Base-by-base conservation (phyloP, 2,888 invertebrate genomes). In the Mylabris sibirica region DNA sequence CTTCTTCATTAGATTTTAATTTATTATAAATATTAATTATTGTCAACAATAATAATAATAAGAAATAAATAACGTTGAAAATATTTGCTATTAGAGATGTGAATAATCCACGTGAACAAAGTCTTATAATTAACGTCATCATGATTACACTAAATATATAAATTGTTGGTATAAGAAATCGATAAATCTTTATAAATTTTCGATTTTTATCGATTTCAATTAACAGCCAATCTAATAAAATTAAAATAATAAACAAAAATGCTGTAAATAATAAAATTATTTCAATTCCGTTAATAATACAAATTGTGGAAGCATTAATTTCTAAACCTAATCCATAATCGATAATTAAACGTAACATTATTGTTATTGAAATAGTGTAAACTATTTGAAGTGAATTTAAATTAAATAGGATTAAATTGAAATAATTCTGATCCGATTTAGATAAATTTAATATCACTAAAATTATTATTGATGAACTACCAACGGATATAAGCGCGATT, bases 11-110 rank as follows among this genome's bases (percentile, higher is more conserved):
- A 8, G 20, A 61, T 38, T 38, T 38, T 4, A 70, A 5, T 22
- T n/a, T 38, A 24, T 70, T 64, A 20, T 65, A 34, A 24, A 70
- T 59, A 44, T 70, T 67, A 38, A 67, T 67, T n/a, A 70, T 17
- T 17, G 64, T 64, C 24, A 70, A 44, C 30, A 67, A 6, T n/a
- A 53, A 64, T 49, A 20, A 66, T 41, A 34, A 60, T 20, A 24
- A 59, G 20, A 62, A 57, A 57, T 17, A 65, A 26, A 26, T 14
- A 60, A 26, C 22, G 22, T 53, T 12, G 4, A 53, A 24, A 11
- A 3, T 53, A 14, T 53, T 53, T 53, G 12, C 14, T 12, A 65
- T 59, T 3, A 68, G 44, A 20, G 57, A 8, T 2, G 61, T 22
- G 22, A 44, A 22, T 41, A 17, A 53, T 24, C 26, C 14, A 34